Evolutionary conservation across 2,797 vertebrate genomes (phyloP).

Genomic region (Propithecus perrieri): DNA sequence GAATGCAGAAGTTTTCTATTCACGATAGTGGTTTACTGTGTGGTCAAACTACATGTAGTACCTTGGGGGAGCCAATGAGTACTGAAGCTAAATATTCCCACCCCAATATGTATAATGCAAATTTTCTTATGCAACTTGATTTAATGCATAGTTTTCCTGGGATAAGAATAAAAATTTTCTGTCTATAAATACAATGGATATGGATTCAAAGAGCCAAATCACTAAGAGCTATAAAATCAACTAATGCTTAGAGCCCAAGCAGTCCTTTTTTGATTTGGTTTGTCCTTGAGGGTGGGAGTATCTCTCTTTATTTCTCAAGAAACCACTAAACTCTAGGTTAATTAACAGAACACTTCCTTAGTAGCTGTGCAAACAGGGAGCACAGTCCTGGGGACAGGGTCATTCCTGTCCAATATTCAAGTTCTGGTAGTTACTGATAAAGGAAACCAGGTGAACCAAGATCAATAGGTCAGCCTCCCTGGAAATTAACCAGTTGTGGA

Average conservation of each 20-base stretch:
- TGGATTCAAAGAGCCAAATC: not conserved
- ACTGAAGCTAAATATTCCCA: not conserved
- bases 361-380: not conserved
- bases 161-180: not conserved
- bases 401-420: not conserved
- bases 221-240: not conserved
- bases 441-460: not conserved
- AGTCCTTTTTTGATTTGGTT: not conserved
- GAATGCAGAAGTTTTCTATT: not conserved
- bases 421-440: not conserved
- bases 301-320: conserved; percentile 16
- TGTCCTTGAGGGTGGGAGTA: not conserved
- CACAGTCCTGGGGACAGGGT: not conserved
- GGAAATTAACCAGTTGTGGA: not conserved
- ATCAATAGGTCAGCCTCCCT: not conserved
- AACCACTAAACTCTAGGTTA: not conserved
- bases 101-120: not conserved
- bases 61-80: not conserved
- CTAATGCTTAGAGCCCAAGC: not conserved
- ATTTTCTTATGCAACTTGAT: not conserved
- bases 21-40: not conserved
- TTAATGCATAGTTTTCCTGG: not conserved
- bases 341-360: not conserved
- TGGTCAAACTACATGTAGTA: not conserved
- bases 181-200: not conserved